phyloP scores from a whole-genome alignment of 2,888 invertebrate genomes.

The Stegana nigrithorax region DNA sequence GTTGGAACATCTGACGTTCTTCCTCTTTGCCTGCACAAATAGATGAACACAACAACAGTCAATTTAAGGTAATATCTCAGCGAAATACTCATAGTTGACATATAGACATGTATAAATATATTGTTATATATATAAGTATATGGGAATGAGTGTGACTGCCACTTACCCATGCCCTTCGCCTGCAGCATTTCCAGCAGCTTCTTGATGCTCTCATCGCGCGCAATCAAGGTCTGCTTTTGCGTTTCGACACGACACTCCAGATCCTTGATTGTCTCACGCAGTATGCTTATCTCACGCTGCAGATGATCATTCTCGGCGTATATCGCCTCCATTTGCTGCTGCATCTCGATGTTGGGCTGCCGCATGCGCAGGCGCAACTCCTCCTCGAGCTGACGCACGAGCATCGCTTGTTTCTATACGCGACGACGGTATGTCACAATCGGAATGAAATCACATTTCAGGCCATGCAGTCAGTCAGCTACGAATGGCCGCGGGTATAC shows the following conservation, averaged over 20 bases:
- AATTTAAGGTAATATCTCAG: no score
- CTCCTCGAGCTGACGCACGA: constrained; percentile 93
- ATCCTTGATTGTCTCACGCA: constrained; percentile 95
- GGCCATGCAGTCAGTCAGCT: no score
- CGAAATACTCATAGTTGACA: no score
- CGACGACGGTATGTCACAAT: no score
- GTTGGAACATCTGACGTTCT: constrained; percentile 95
- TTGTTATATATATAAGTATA: no score
- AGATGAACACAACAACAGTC: neutral
- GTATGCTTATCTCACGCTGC: constrained; percentile 90
- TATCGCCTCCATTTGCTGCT: constrained; percentile 91
- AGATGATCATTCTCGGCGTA: constrained; percentile 95
- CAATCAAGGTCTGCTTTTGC: constrained; percentile 96
- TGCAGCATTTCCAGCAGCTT: constrained; percentile 98
- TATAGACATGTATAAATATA: no score
- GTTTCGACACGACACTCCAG: constrained; percentile 96
- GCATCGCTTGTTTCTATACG: constrained; percentile 94
- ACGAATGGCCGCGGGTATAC: no score
- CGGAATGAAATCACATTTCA: no score
- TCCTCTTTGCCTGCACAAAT: constrained; percentile 85
- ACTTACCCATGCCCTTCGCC: constrained; percentile 95
- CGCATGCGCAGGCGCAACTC: constrained; percentile 89
- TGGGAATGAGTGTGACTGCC: neutral
- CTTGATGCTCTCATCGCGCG: constrained; percentile 98
- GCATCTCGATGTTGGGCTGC: constrained; percentile 90